phyloP scores from a whole-genome alignment of 1,140 invertebrate species.

The Marisa cornuarietis region DNA sequence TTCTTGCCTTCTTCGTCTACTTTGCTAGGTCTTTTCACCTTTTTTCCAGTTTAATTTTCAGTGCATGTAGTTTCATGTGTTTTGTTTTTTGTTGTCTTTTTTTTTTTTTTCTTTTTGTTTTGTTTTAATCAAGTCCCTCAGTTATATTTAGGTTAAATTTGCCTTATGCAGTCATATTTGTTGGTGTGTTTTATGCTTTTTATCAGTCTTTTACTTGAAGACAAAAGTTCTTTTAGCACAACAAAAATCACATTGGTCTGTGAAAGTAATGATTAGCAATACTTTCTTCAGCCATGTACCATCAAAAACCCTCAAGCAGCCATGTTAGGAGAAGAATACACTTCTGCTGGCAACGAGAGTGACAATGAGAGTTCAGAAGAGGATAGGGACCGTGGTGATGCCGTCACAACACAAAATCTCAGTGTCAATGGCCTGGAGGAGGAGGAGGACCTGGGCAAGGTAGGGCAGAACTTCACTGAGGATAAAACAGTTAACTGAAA shows the following conservation, averaged over 20 bases:
- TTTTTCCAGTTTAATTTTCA: too few species aligned
- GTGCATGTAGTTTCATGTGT: too few species aligned
- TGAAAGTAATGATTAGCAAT: not conserved
- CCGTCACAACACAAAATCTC: constrained; percentile 30
- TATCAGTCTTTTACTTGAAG: too few species aligned
- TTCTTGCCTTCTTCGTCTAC: too few species aligned
- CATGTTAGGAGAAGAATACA: constrained; percentile 26
- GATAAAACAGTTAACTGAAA: not conserved
- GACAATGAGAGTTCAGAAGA: constrained; percentile 38
- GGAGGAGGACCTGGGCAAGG: constrained; percentile 60
- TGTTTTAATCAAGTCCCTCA: too few species aligned
- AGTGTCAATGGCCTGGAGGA: constrained; percentile 28
- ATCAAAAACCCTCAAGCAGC: constrained; percentile 12
- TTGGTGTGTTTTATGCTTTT: too few species aligned
- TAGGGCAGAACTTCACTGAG: constrained; percentile 7
- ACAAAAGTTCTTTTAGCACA: not conserved
- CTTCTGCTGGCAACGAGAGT: constrained; percentile 30
- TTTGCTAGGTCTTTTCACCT: too few species aligned
- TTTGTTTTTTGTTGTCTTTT: too few species aligned
- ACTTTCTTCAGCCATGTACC: not conserved
- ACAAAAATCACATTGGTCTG: not conserved
- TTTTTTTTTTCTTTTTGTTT: too few species aligned
- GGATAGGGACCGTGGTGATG: constrained; percentile 32
- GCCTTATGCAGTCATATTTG: too few species aligned
- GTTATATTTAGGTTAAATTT: too few species aligned